Evolutionary conservation across 2,797 vertebrate genomes (phyloP).

Genomic region (Xiphorhynchus erythropygius): DNA sequence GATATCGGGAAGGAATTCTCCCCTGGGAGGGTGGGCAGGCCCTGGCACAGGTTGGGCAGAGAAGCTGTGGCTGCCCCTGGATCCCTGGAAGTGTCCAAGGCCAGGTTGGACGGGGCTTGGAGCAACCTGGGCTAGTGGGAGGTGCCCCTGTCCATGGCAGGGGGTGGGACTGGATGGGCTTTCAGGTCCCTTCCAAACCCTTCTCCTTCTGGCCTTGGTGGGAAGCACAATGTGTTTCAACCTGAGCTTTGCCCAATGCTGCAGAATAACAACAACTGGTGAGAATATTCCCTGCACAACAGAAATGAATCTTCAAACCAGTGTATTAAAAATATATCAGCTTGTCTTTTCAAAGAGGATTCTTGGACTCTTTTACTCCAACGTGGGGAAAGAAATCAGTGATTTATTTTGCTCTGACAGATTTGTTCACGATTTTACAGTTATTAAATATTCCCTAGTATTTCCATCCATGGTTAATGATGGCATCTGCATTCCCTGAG

Average conservation of each 20-base stretch:
- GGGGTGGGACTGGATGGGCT: accelerated
- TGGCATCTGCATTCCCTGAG: background rate
- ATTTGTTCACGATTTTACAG: background rate
- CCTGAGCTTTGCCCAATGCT: no score
- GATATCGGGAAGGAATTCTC: background rate
- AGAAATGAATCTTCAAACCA: background rate
- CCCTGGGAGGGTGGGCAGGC: no score
- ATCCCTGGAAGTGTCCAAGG: background rate
- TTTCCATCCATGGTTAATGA: background rate
- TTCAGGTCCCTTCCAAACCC: background rate
- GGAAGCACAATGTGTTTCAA: background rate
- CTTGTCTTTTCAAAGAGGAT: background rate
- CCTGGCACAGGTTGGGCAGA: background rate
- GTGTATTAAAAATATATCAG: background rate
- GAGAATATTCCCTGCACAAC: background rate
- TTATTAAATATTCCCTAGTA: background rate
- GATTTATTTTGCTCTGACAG: background rate
- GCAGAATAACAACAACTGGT: background rate
- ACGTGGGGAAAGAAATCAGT: background rate
- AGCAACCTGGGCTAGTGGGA: accelerated
- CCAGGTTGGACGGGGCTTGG: background rate
- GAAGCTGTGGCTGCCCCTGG: background rate
- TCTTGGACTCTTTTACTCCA: background rate
- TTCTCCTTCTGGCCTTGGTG: background rate
- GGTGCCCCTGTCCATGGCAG: background rate